These are phyloP conservation scores for Corythaixoides concolor DNA, from an alignment of 2,113 vertebrate genomes.

Conservation along the genomic window DNA sequence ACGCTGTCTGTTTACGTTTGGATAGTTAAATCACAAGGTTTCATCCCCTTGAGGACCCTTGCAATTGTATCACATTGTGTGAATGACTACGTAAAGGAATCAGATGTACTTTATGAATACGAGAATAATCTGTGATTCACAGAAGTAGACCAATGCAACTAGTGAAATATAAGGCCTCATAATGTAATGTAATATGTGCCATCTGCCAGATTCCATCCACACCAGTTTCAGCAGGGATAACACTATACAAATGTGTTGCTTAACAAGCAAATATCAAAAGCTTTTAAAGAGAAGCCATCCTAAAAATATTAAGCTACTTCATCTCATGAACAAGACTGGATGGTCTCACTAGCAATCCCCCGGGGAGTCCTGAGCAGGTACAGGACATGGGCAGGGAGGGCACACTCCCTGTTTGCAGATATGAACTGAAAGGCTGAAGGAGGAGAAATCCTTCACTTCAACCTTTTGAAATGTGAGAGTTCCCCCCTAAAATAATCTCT, in stretches of 20 bases:
- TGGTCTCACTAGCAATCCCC: not conserved
- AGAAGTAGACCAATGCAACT: conserved; percentile 34
- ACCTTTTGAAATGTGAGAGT: not conserved
- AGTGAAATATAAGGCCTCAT: not conserved
- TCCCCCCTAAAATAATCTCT: not conserved
- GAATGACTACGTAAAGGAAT: not conserved
- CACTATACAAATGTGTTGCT: not conserved
- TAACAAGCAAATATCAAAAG: not conserved
- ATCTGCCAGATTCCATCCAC: not conserved
- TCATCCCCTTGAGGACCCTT: not conserved
- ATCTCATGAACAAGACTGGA: not conserved
- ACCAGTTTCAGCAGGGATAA: not conserved
- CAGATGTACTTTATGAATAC: not conserved
- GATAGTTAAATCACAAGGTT: not conserved
- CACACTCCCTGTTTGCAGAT: not conserved
- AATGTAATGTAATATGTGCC: not conserved
- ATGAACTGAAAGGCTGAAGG: not conserved
- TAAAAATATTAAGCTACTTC: not conserved
- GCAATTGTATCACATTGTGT: not conserved
- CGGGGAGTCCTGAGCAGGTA: not conserved
- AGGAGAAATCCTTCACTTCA: not conserved
- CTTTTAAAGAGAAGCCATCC: not conserved
- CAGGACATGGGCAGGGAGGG: not conserved
- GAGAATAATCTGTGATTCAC: conserved; percentile 14
- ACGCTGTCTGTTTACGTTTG: not conserved